phyloP scores from a whole-genome alignment of 2,113 vertebrate species.

The Apteryx mantelli region DNA sequence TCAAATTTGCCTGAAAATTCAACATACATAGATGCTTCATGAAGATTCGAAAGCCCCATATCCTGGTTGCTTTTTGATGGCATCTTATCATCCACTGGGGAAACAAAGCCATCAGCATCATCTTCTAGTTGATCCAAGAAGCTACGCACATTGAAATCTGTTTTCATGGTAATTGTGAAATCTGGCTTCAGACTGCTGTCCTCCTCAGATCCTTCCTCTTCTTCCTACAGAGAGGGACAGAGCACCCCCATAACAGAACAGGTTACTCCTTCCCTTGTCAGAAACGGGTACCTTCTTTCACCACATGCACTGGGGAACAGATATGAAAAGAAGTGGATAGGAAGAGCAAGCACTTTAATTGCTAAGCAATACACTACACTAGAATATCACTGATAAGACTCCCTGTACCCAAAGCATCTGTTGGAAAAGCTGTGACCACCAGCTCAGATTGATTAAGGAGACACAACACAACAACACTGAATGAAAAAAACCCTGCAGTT shows the following conservation, averaged over 20 bases:
- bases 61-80: conserved; percentile 85
- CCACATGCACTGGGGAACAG: conserved; percentile 16
- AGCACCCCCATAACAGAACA: neutral
- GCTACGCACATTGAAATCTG: conserved; percentile 83
- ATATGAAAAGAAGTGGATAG: neutral
- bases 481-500: neutral
- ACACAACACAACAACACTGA: neutral
- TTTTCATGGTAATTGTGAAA: conserved; percentile 78
- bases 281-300: neutral
- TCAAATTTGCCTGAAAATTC: neutral
- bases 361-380: conserved; percentile 16
- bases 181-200: conserved; percentile 82
- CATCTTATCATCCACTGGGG: conserved; percentile 90
- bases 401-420: neutral
- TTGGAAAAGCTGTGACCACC: neutral
- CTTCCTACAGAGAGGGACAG: conserved; percentile 80
- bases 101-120: conserved; percentile 90
- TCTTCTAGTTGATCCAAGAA: conserved; percentile 92
- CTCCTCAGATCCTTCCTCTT: conserved; percentile 93
- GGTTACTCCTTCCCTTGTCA: neutral
- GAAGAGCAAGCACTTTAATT: conserved; percentile 12
- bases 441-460: neutral
- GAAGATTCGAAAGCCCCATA: conserved; percentile 92
- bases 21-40: conserved; percentile 92
- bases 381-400: conserved; percentile 17